These are phyloP conservation scores for Acropternis orthonyx DNA, from an alignment of 2,797 vertebrate species.

Conservation along the genomic window DNA sequence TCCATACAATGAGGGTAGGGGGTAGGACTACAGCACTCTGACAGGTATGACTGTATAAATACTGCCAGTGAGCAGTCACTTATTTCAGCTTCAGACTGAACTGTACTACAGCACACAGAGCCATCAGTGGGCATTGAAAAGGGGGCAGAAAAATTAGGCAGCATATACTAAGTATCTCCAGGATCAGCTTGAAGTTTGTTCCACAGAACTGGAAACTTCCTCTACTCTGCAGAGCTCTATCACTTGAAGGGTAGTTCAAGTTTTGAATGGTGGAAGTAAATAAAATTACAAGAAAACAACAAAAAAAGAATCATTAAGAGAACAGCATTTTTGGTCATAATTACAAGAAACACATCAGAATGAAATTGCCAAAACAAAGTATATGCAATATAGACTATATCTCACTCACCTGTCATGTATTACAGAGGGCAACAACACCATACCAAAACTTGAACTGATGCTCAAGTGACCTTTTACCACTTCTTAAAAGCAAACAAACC, in stretches of 20 bases:
- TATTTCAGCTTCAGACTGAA: neutral
- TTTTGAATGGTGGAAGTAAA: neutral
- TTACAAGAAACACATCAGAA: neutral
- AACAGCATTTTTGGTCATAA: neutral
- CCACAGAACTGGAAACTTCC: neutral
- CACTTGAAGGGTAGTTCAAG: neutral
- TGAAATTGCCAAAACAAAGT: neutral
- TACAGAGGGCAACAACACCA: neutral
- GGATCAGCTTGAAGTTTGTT: neutral
- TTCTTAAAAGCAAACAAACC: neutral
- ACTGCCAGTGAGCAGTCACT: neutral
- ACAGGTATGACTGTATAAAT: neutral
- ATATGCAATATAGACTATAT: neutral
- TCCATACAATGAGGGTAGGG: neutral
- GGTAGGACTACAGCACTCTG: neutral
- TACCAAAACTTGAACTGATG: neutral
- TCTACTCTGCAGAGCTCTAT: neutral
- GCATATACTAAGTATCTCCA: neutral
- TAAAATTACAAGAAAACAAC: neutral
- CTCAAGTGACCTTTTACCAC: neutral
- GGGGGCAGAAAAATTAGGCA: neutral
- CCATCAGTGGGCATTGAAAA: neutral
- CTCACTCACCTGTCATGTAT: accelerated
- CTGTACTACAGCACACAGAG: neutral
- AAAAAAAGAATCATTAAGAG: neutral